Evolutionary conservation across 2,797 vertebrate species (phyloP).

Genomic region (Chaenodraco wilsoni): DNA sequence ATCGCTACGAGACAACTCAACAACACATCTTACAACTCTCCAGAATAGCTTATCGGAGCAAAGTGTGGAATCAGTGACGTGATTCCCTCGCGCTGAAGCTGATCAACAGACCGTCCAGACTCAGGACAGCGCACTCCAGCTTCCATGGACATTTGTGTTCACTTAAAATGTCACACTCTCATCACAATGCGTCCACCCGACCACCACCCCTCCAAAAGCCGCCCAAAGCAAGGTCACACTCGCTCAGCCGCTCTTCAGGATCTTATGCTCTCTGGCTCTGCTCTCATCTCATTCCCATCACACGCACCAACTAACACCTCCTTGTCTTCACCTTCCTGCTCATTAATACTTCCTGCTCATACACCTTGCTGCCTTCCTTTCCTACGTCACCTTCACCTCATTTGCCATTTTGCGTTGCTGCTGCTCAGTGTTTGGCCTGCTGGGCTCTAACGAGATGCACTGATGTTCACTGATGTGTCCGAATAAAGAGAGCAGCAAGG

Average conservation of each 20-base stretch:
- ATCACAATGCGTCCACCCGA: slow-evolving; percentile 42
- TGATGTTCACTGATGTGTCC: slow-evolving; percentile 39
- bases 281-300: slow-evolving; percentile 12
- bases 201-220: slow-evolving; percentile 11
- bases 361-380: slow-evolving; percentile 18
- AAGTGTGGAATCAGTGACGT: not conserved
- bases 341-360: slow-evolving; percentile 32
- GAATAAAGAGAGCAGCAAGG: no score
- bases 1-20: no score
- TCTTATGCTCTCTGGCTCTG: slow-evolving; percentile 5
- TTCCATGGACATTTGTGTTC: slow-evolving; percentile 41
- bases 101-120: not conserved
- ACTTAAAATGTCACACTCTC: slow-evolving; percentile 53
- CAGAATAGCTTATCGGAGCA: no score
- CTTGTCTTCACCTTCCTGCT: slow-evolving; percentile 21
- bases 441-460: slow-evolving; percentile 29
- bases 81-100: no score
- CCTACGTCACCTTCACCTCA: slow-evolving; percentile 31
- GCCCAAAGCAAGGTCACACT: slow-evolving; percentile 56
- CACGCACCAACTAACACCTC: not conserved
- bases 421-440: slow-evolving; percentile 32
- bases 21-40: no score
- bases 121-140: slow-evolving; percentile 50
- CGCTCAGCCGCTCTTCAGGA: slow-evolving; percentile 15
- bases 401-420: slow-evolving; percentile 6